Percentiles rank a stretch among this genome's conserved stretches.
phyloP scores from a whole-genome alignment of 2,797 vertebrate genomes.

The Hephaestus fuliginosus region DNA sequence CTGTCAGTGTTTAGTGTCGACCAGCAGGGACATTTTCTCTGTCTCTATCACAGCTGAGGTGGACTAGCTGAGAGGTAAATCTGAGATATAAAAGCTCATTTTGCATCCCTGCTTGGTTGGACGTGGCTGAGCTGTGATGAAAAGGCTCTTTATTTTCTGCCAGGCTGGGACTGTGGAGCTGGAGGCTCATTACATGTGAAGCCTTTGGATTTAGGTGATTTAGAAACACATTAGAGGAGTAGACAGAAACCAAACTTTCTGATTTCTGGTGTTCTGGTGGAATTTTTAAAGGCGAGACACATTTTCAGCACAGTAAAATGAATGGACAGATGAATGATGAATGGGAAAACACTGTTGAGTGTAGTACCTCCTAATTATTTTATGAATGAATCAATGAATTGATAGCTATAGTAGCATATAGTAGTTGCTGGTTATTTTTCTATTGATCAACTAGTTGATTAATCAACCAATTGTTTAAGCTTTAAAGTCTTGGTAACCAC shows the following conservation, averaged over 20 bases:
- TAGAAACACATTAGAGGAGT: not conserved
- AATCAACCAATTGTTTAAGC: not conserved
- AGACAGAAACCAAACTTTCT: not conserved
- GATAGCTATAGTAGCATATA: not conserved
- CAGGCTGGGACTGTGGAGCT: conserved; percentile 43
- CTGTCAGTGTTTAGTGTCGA: not conserved
- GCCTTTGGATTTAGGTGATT: not conserved
- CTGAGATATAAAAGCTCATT: conserved; percentile 20
- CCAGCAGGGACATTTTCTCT: not conserved
- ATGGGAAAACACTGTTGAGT: not conserved
- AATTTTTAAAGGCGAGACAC: not conserved
- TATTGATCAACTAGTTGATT: not conserved
- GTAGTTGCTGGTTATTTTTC: not conserved
- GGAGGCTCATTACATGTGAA: not conserved
- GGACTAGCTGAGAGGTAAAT: conserved; percentile 12
- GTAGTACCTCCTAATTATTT: too few relatives aligned
- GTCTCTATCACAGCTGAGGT: not conserved
- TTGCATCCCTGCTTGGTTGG: not conserved
- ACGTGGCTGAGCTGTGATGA: conserved; percentile 63
- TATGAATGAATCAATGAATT: not conserved
- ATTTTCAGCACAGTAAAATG: not conserved
- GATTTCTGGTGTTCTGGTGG: too few relatives aligned
- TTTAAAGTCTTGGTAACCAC: not conserved
- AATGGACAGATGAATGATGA: not conserved
- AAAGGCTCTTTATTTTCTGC: conserved; percentile 64